These are phyloP conservation scores for Epinotia ramella DNA, from an alignment of 2,888 invertebrate species.

Conservation along the genomic window DNA sequence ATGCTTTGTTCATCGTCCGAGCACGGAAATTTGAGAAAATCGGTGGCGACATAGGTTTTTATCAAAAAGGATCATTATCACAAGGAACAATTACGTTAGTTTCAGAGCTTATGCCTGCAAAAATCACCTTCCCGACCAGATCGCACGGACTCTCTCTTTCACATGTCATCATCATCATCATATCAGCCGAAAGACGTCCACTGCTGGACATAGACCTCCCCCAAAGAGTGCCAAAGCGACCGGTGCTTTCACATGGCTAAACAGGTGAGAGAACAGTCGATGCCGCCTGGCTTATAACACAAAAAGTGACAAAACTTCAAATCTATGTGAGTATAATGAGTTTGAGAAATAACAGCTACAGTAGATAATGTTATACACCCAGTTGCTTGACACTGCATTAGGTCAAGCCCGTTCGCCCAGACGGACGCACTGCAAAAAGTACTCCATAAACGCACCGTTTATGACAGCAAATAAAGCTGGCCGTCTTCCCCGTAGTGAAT, in stretches of 20 bases:
- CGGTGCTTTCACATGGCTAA: background rate
- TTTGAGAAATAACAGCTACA: background rate
- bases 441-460: conserved; percentile 83
- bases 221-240: no score
- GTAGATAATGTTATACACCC: background rate
- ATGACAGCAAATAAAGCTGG: conserved; percentile 84
- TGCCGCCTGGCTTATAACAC: background rate
- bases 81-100: no score
- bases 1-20: no score
- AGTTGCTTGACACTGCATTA: conserved; percentile 26
- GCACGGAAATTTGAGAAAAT: no score
- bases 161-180: no score
- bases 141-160: no score
- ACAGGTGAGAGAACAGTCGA: background rate
- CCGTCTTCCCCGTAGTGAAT: conserved; percentile 84
- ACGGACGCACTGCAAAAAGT: conserved; percentile 72
- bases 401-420: conserved; percentile 53
- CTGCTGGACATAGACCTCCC: no score
- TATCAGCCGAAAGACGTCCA: no score
- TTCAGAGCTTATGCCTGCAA: no score
- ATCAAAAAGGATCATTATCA: background rate
- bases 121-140: no score
- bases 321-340: background rate
- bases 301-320: background rate
- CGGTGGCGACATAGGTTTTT: no score